Evolutionary conservation across 2,113 vertebrate genomes (phyloP).

Genomic region (Rallus limicola): DNA sequence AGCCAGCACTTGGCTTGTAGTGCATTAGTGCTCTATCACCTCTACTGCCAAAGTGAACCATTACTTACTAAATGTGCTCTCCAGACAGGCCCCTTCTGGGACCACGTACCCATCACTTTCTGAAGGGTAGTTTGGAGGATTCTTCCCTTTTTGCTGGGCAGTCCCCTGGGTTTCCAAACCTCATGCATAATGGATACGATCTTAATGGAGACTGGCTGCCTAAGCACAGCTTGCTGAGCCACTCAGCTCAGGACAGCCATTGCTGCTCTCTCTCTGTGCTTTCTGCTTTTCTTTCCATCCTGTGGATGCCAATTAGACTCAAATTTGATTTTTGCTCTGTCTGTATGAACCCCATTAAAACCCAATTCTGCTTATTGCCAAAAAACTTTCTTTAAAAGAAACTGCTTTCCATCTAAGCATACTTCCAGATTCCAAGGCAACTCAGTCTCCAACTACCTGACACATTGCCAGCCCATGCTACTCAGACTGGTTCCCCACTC

Average conservation of each 20-base stretch:
- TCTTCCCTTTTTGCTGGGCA: slow-evolving; percentile 37
- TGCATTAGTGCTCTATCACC: slow-evolving; percentile 48
- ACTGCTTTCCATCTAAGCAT: background rate
- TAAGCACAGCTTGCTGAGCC: background rate
- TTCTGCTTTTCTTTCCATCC: background rate
- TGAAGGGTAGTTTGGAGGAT: slow-evolving; percentile 29
- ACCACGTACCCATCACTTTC: background rate
- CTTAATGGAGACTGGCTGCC: slow-evolving; percentile 62
- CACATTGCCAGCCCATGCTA: background rate
- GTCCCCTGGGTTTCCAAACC: slow-evolving; percentile 23
- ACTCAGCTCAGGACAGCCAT: background rate
- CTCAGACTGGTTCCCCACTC: background rate
- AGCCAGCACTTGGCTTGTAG: background rate
- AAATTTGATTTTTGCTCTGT: slow-evolving; percentile 61
- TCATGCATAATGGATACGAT: slow-evolving; percentile 59
- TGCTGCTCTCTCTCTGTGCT: background rate
- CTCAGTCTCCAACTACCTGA: background rate
- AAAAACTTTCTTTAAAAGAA: slow-evolving; percentile 24
- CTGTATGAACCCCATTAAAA: slow-evolving; percentile 63
- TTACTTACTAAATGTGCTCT: slow-evolving; percentile 30
- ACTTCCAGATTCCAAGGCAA: background rate
- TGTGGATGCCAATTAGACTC: slow-evolving; percentile 43
- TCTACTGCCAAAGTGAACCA: background rate
- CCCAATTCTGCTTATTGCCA: slow-evolving; percentile 61
- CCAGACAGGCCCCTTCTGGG: slow-evolving; percentile 6